phyloP scores from a whole-genome alignment of 2,797 vertebrate genomes.

The Eulemur coronatus region DNA sequence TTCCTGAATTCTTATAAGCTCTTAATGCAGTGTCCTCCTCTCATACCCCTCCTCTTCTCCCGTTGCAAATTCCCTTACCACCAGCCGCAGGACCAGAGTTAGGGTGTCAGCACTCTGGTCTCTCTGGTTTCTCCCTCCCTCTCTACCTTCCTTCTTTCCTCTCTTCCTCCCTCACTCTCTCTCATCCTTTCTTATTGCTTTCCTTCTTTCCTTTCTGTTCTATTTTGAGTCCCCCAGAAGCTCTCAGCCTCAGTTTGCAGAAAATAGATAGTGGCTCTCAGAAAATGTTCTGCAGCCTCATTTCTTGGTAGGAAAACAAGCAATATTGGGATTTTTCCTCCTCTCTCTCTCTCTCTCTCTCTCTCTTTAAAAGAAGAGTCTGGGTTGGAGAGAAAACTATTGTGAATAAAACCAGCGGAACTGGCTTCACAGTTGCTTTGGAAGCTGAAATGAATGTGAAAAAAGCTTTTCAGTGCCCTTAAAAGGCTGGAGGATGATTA shows the following conservation, averaged over 20 bases:
- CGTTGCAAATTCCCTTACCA: not conserved
- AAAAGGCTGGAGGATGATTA: not conserved
- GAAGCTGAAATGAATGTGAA: conserved; percentile 61
- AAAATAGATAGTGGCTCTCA: not conserved
- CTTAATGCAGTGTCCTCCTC: conserved; percentile 40
- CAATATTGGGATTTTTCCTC: not conserved
- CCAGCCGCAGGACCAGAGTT: not conserved
- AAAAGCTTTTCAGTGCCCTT: conserved; percentile 58
- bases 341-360: no score
- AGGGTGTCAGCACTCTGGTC: not conserved
- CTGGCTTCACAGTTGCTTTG: conserved; percentile 60
- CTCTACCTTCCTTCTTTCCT: rapidly evolving
- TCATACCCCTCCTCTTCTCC: not conserved
- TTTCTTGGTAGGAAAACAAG: conserved; percentile 8
- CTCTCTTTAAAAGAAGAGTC: not conserved
- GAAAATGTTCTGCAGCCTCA: not conserved
- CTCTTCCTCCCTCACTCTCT: no score
- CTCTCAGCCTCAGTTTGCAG: not conserved
- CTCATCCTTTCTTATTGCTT: not conserved
- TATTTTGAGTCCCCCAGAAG: not conserved
- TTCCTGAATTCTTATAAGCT: conserved; percentile 63
- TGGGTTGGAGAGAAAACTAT: not conserved
- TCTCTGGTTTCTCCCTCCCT: not conserved
- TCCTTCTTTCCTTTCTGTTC: not conserved
- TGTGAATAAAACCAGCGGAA: conserved; percentile 31